phyloP scores from a whole-genome alignment of 2,888 invertebrate genomes.

The Therioaphis trifolii region DNA sequence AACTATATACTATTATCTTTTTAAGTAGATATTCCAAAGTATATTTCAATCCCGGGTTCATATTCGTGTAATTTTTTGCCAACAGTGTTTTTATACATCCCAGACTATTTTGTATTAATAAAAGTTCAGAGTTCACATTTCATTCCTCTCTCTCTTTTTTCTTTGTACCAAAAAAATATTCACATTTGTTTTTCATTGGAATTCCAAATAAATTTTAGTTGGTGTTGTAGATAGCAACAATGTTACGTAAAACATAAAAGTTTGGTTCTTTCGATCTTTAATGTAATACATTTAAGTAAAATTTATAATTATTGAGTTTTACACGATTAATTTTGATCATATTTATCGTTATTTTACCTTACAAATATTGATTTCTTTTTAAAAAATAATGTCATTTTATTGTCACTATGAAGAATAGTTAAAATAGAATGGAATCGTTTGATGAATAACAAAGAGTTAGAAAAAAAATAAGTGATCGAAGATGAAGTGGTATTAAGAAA shows the following conservation, averaged over 20 bases:
- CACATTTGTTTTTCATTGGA: neutral
- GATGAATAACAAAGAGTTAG: neutral
- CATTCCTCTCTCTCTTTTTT: neutral
- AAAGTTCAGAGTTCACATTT: constrained; percentile 4
- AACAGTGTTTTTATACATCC: neutral
- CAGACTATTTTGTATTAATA: neutral
- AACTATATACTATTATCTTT: constrained; percentile 4
- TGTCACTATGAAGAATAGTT: neutral
- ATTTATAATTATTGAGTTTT: constrained; percentile 1
- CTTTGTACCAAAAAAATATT: neutral
- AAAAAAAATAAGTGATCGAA: constrained; percentile 12
- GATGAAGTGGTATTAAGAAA: constrained; percentile 11
- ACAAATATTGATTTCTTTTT: neutral
- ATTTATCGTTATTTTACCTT: constrained; percentile 23
- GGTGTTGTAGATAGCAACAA: neutral
- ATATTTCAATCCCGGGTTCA: neutral
- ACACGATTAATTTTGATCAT: neutral
- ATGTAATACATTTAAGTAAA: neutral
- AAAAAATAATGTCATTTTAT: neutral
- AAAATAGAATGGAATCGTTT: neutral
- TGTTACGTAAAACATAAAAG: neutral
- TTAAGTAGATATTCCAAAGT: neutral
- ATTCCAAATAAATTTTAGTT: neutral
- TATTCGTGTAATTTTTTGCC: neutral
- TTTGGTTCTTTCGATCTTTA: neutral